Evolutionary conservation across 2,797 vertebrate genomes (phyloP).

Genomic region (Tokudaia muenninki): DNA sequence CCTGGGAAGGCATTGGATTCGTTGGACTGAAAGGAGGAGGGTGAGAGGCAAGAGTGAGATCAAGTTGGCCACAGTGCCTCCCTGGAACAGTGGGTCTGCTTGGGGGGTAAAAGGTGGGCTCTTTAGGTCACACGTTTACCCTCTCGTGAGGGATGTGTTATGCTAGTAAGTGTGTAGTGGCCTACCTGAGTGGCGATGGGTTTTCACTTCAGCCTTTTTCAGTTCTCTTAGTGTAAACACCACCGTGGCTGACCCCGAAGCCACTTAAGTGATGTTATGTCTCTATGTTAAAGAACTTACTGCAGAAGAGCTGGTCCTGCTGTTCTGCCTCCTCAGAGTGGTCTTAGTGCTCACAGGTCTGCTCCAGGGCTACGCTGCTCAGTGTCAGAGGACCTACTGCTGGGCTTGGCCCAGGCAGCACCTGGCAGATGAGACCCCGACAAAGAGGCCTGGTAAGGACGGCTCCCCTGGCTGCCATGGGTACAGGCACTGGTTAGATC

Average conservation of each 20-base stretch:
- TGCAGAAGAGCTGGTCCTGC: background rate
- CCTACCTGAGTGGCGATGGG: background rate
- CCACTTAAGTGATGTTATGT: accelerated
- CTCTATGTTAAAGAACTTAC: background rate
- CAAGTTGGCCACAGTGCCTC: too few species aligned
- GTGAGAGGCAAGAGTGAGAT: background rate
- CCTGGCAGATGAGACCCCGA: background rate
- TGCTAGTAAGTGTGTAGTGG: too few species aligned
- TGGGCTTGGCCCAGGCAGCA: background rate
- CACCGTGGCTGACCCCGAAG: accelerated
- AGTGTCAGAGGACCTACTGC: background rate
- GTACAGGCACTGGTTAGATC: background rate
- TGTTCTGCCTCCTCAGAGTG: background rate
- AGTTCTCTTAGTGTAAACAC: accelerated
- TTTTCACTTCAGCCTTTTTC: accelerated
- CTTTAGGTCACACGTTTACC: too few species aligned
- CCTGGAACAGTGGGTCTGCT: background rate
- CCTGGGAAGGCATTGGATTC: background rate
- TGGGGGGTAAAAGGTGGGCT: background rate
- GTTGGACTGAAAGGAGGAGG: background rate
- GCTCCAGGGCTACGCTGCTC: accelerated
- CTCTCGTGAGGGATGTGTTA: background rate
- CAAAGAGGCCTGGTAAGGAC: background rate
- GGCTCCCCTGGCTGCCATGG: background rate
- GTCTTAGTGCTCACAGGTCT: background rate